Evolutionary conservation across 1,140 invertebrate genomes (phyloP).

Genomic region (Caenorhabditis elegans): DNA sequence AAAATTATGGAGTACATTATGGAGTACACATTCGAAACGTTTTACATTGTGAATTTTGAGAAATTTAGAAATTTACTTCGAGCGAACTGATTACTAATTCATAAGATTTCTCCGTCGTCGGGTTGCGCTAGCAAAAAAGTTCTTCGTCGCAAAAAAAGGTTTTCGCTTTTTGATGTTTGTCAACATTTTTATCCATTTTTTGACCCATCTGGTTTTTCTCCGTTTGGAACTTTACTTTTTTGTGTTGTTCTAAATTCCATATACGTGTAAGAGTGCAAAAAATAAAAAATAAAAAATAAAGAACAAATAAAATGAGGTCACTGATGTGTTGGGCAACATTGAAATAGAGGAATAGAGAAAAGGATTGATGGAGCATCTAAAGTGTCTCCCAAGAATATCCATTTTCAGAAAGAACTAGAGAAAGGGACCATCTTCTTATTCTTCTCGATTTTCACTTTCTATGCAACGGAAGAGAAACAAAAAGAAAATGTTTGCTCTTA

Average conservation of each 20-base stretch:
- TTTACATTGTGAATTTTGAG: background rate
- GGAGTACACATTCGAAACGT: background rate
- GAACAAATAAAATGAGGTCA: background rate
- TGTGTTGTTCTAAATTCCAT: background rate
- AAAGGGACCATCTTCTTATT: slow-evolving; percentile 15
- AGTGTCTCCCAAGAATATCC: slow-evolving; percentile 32
- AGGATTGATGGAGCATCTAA: background rate
- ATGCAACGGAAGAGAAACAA: background rate
- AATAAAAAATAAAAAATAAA: background rate
- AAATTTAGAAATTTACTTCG: background rate
- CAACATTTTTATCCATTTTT: background rate
- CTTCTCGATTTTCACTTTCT: slow-evolving; percentile 23
- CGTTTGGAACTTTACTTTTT: background rate
- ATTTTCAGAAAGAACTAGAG: slow-evolving; percentile 1
- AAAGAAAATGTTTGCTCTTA: background rate
- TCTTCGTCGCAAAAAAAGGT: background rate
- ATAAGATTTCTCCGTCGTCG: slow-evolving; percentile 17
- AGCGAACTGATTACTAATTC: slow-evolving; percentile 8
- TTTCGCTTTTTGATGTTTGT: slow-evolving; percentile 12
- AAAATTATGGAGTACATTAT: no score
- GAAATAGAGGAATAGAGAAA: background rate
- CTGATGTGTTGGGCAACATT: slow-evolving; percentile 4
- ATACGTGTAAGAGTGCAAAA: no score
- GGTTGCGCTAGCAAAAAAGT: background rate
- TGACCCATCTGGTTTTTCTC: background rate